These are phyloP conservation scores for Seira ritae DNA, from an alignment of 2,888 invertebrate genomes.

Conservation along the genomic window DNA sequence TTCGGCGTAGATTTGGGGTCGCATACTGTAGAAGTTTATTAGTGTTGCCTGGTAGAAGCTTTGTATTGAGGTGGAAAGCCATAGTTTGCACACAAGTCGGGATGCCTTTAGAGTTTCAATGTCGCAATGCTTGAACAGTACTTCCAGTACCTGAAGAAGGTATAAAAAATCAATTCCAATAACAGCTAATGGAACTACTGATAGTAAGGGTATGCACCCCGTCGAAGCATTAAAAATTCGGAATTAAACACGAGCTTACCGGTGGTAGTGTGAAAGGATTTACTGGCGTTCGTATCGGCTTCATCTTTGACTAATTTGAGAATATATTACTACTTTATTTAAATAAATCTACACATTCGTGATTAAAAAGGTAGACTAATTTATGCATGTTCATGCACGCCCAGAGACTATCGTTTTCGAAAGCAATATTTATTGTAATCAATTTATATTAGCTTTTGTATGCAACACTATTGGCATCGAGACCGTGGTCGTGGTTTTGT, in stretches of 20 bases:
- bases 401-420: no score
- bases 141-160: constrained; percentile 38
- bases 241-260: constrained; percentile 10
- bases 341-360: no score
- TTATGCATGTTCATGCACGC: no score
- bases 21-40: constrained; percentile 53
- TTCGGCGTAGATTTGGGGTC: constrained; percentile 25
- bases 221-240: not conserved
- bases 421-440: no score
- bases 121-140: constrained; percentile 48
- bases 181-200: not conserved
- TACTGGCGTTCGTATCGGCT: no score
- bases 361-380: no score
- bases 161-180: constrained; percentile 3
- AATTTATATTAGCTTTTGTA: no score
- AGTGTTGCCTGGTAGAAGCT: constrained; percentile 32
- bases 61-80: constrained; percentile 7
- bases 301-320: no score
- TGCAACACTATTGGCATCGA: no score
- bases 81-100: constrained; percentile 47
- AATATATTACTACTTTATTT: no score
- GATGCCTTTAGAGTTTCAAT: constrained; percentile 38
- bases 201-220: not conserved
- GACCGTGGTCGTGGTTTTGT: no score
- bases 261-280: constrained; percentile 41